Percentiles rank a stretch among this genome's conserved stretches.
These are phyloP conservation scores for Sphenopsis melanotis DNA, from an alignment of 2,797 vertebrate species.

Conservation along the genomic window DNA sequence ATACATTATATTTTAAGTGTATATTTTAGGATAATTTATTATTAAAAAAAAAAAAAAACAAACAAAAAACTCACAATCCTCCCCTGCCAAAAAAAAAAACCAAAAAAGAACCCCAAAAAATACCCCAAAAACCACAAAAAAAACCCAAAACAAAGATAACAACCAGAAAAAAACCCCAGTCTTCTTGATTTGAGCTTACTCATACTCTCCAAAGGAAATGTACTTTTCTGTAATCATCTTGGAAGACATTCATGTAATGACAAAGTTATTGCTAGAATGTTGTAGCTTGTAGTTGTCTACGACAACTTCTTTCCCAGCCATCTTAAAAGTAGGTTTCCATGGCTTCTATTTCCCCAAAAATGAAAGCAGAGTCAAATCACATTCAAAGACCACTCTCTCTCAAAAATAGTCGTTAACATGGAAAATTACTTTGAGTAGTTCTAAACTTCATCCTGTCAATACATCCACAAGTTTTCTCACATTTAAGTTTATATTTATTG, in stretches of 20 bases:
- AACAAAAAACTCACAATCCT: not conserved
- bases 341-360: not conserved
- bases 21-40: not conserved
- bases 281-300: not conserved
- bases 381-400: not conserved
- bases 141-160: not conserved
- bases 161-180: rapidly evolving
- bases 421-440: not conserved
- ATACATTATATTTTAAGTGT: not conserved
- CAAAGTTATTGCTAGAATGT: not conserved
- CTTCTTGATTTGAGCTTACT: not conserved
- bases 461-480: not conserved
- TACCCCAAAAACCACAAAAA: not conserved
- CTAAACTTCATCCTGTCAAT: not conserved
- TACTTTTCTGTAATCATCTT: not conserved
- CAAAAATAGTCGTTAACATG: not conserved
- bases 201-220: not conserved
- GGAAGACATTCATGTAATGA: not conserved
- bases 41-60: not conserved
- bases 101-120: rapidly evolving
- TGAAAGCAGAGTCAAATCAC: not conserved
- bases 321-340: not conserved
- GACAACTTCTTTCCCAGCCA: not conserved
- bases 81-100: not conserved
- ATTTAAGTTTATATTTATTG: not conserved